Base-by-base conservation (phyloP, 92 coral and sea anemone genomes). In the Epizoanthus illoricatus region DNA sequence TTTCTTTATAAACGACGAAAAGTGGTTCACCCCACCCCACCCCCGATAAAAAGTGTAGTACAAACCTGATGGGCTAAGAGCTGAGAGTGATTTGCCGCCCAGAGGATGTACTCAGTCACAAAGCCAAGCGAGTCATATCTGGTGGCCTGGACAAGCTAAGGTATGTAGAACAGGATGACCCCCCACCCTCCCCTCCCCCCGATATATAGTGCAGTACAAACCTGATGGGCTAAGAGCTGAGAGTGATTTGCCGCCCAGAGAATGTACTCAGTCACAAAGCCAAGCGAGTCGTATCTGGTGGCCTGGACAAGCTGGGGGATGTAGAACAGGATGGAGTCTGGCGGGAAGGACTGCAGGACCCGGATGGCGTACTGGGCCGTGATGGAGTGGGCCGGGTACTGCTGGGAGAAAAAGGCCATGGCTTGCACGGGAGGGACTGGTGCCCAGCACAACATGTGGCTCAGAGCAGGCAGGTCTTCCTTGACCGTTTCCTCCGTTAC, bases 221-320 rank as follows among this genome's bases (percentile, higher is more conserved):
- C 99, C 99, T 96, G 99, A 74, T 96, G 99, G 10, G 99, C 99
- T 20, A 96, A 86, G 56, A 96, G 91, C 85, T 96, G 99, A 1
- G 99, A 96, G 47, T 93, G 97, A 40, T 85, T 90, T 7, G 99
- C 97, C 3, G 99, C 99, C 99, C 99, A 96, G 12, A 96, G 75
- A 56, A 96, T 96, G 92, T 96, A 96, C 81, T 94, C 97, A 12
- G 98, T 88, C 5, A 96, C 99, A 73, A 94, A 96, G 10, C 99
- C 99, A 39, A 96, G 90, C 33, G 95, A 90, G 87, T 96, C 99
- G 76, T 94, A 96, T 12, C 99, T 89, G 47, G 93, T 92, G 61
- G 99, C 97, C 81, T 96, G 98, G 73, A 96, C 99, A 80, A 94
- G 91, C 75, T 94, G 98, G 28, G 98, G 98, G 58, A 96, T 96